phyloP scores from a whole-genome alignment of 2,113 vertebrate species.

The Pterophyllum scalare region DNA sequence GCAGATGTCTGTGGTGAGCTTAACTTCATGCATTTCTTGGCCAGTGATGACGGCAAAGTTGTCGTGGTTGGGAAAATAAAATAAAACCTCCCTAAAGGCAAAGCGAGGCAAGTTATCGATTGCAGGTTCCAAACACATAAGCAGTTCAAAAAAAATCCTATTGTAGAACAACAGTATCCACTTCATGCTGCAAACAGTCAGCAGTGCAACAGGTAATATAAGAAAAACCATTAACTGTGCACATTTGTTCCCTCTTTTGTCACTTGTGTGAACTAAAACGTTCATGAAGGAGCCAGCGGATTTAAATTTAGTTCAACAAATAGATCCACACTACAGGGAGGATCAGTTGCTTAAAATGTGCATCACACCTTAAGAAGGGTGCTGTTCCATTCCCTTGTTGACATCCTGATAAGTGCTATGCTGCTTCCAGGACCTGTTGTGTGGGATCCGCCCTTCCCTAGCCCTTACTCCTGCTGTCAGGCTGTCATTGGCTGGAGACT shows the following conservation, averaged over 20 bases:
- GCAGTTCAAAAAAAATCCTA: neutral
- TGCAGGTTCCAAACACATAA: neutral
- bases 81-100: neutral
- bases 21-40: neutral
- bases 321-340: neutral
- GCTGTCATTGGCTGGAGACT: too few relatives aligned
- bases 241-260: fast-evolving
- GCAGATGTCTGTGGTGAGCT: neutral
- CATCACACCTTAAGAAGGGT: neutral
- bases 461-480: too few relatives aligned
- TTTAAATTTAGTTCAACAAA: neutral
- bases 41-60: neutral
- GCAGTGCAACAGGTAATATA: fast-evolving
- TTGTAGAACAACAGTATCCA: fast-evolving
- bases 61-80: neutral
- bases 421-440: too few relatives aligned
- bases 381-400: too few relatives aligned
- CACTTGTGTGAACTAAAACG: neutral
- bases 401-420: too few relatives aligned
- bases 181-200: neutral
- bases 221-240: neutral
- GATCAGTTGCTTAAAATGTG: neutral
- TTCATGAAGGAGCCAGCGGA: fast-evolving
- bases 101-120: neutral
- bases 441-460: too few relatives aligned